phyloP scores from a whole-genome alignment of 92 coral and sea anemone genomes.

The Galaxea fascicularis region DNA sequence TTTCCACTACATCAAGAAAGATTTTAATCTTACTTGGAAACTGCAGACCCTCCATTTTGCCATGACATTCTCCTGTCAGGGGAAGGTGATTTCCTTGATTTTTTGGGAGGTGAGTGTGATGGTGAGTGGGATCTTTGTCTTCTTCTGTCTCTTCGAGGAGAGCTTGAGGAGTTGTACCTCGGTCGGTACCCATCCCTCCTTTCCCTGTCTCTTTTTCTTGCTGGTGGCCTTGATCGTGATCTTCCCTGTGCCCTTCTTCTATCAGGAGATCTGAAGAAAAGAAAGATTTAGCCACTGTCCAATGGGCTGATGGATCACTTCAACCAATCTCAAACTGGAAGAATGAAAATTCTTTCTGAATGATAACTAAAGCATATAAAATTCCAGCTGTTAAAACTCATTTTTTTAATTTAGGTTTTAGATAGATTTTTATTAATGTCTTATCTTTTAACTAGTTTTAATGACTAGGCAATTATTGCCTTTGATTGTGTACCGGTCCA shows the following conservation, averaged over 20 bases:
- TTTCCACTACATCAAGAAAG: neutral
- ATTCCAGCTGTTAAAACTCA: no score
- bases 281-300: no score
- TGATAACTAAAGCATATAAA: no score
- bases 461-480: no score
- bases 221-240: conserved; percentile 66
- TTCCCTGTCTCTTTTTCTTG: conserved; percentile 12
- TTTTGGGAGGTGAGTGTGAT: conserved; percentile 56
- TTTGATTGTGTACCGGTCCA: no score
- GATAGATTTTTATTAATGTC: no score
- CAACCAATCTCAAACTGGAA: no score
- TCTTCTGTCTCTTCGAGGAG: conserved; percentile 36
- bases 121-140: conserved; percentile 21
- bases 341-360: no score
- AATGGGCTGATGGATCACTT: neutral
- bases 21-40: conserved; percentile 70
- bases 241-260: conserved; percentile 36
- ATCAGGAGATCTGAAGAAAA: conserved; percentile 31
- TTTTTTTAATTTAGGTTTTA: no score
- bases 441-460: no score
- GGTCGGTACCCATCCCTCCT: conserved; percentile 6
- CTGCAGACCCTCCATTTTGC: conserved; percentile 68
- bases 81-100: conserved; percentile 49
- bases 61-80: conserved; percentile 46
- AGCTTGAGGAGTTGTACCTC: conserved; percentile 21